phyloP scores from a whole-genome alignment of 2,797 vertebrate species.

The Morelia viridis region DNA sequence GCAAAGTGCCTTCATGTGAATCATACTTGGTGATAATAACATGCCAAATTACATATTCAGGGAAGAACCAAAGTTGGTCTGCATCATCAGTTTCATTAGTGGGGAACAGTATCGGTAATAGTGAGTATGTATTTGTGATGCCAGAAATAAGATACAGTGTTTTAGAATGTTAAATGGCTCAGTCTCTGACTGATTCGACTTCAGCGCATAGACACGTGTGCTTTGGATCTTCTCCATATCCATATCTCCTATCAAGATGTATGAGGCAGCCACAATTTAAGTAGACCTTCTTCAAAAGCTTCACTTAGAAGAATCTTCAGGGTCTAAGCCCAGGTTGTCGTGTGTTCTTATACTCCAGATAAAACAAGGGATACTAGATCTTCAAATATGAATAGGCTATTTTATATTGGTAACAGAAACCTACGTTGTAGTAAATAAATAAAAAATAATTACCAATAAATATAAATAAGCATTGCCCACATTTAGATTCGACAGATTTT shows the following conservation, averaged over 20 bases:
- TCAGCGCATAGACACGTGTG: too few species aligned
- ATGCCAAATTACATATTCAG: conserved; percentile 16
- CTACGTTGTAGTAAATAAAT: too few species aligned
- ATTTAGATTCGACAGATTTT: too few species aligned
- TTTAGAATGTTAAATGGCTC: neutral
- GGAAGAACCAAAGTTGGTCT: neutral
- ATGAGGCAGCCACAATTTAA: neutral
- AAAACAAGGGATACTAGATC: too few species aligned
- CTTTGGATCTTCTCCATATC: neutral
- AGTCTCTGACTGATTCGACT: neutral
- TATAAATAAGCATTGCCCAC: too few species aligned
- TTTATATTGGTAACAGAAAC: too few species aligned
- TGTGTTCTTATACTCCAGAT: too few species aligned
- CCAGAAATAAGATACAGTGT: neutral
- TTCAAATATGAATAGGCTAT: too few species aligned
- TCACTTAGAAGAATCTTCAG: neutral
- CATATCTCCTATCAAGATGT: neutral
- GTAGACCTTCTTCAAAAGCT: neutral
- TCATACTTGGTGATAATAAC: conserved; percentile 31
- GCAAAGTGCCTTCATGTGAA: conserved; percentile 3
- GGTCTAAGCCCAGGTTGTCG: neutral
- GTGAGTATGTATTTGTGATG: neutral
- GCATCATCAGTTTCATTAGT: neutral
- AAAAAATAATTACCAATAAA: too few species aligned
- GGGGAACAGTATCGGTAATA: neutral